phyloP scores from a whole-genome alignment of 1,140 invertebrate genomes.

The Trichogramma pretiosum region DNA sequence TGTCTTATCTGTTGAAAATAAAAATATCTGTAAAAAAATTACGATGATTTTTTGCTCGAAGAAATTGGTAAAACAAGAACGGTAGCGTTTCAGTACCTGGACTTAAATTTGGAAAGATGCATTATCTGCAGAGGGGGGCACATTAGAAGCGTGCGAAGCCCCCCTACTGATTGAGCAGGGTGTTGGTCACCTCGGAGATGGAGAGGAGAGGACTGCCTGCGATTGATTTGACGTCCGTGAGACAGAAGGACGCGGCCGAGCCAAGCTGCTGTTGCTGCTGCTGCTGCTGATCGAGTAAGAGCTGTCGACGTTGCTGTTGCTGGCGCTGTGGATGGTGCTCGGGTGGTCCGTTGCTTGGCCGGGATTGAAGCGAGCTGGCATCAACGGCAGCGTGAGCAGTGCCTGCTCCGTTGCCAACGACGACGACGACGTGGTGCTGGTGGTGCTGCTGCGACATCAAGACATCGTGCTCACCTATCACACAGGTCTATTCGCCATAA shows the following conservation, averaged over 20 bases:
- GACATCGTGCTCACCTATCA: slow-evolving; percentile 16
- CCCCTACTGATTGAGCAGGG: slow-evolving; percentile 61
- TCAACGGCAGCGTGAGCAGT: slow-evolving; percentile 34
- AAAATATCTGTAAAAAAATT: no score
- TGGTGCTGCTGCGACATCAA: slow-evolving; percentile 39
- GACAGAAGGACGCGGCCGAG: slow-evolving; percentile 41
- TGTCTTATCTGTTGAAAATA: no score
- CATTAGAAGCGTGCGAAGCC: no score
- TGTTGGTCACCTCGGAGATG: slow-evolving; percentile 76
- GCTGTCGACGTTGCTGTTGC: slow-evolving; percentile 27
- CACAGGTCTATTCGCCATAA: slow-evolving; percentile 15
- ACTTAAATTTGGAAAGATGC: no score
- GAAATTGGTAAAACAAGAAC: no score
- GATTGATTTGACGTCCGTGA: slow-evolving; percentile 55
- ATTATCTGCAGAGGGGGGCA: no score
- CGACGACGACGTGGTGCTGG: slow-evolving; percentile 33
- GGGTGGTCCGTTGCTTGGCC: neutral
- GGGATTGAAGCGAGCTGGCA: no score
- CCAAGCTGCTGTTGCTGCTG: slow-evolving; percentile 36
- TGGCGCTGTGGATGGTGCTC: slow-evolving; percentile 30
- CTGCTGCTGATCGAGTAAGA: slow-evolving; percentile 31
- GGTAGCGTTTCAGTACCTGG: neutral
- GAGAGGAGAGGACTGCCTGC: slow-evolving; percentile 68
- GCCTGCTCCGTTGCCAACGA: slow-evolving; percentile 38
- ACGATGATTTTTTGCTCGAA: no score